phyloP scores from a whole-genome alignment of 2,113 vertebrate species.

The Antechinus flavipes region DNA sequence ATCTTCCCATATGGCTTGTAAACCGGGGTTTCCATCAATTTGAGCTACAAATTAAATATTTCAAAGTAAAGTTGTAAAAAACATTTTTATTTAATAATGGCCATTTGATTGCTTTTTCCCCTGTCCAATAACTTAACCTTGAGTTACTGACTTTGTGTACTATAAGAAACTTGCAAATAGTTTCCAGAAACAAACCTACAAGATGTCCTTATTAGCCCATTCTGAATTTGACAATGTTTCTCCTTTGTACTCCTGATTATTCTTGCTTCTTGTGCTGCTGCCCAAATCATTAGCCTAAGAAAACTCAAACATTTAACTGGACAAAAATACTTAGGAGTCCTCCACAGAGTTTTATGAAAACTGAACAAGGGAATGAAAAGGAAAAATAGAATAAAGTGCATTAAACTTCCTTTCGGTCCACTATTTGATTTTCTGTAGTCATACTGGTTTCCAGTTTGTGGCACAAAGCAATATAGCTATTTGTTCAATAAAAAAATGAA shows the following conservation, averaged over 20 bases:
- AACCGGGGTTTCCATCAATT: constrained; percentile 95
- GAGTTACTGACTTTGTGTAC: constrained; percentile 23
- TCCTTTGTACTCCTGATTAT: constrained; percentile 38
- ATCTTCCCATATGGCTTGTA: constrained; percentile 98
- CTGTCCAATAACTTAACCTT: neutral
- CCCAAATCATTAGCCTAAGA: constrained; percentile 40
- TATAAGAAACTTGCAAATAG: constrained; percentile 37
- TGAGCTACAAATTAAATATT: constrained; percentile 88
- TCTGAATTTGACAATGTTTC: constrained; percentile 11
- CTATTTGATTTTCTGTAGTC: constrained; percentile 50
- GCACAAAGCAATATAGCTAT: constrained; percentile 28
- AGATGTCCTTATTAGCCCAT: constrained; percentile 1
- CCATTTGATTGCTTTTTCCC: neutral
- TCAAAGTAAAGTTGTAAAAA: constrained; percentile 61
- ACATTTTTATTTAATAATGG: constrained; percentile 39
- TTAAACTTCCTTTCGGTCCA: constrained; percentile 21
- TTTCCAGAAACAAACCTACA: neutral
- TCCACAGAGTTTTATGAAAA: constrained; percentile 12
- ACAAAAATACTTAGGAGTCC: constrained; percentile 9
- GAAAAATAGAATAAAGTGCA: constrained; percentile 38
- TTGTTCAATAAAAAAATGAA: constrained; percentile 36
- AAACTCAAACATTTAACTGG: constrained; percentile 32
- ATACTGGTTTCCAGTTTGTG: constrained; percentile 20
- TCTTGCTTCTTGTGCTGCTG: constrained; percentile 29
- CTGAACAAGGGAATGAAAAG: constrained; percentile 39